Evolutionary conservation across 2,797 vertebrate genomes (phyloP), one percentile per base, ranked within the genome.

Genomic region (Parauchenoglanis punctatus): DNA sequence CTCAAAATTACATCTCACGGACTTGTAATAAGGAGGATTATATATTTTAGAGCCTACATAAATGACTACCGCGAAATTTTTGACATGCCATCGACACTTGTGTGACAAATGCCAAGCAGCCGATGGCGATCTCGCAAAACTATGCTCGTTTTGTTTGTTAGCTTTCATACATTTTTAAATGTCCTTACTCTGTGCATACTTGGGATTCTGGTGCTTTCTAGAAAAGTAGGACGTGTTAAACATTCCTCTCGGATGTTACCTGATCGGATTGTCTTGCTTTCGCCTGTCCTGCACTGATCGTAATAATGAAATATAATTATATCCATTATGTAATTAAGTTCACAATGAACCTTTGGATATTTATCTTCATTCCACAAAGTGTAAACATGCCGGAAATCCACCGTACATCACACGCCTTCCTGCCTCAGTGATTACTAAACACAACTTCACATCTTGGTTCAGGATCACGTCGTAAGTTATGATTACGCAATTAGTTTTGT

Each of bases 401-500:
- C 73, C 4, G 20, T 6, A 46, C 44, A 4, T n/a, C 46, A 12
- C 2, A 6, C 11, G 15, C 73, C 46, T 52, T 52, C 73, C 46
- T 76, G 46, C 46, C 23, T 52, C 73, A 1, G 12, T n/a, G 25
- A 76, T 78, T 31, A 78, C n/a, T 18, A 11, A 31, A 23, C 17
- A 11, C 1, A 56, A 31, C 58, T 23, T 58, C 18, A 31, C 52
- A 12, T 78, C 8, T 23, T 23, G 76, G 76, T 58, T 78, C 52
- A 35, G 20, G 76, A 35, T 58, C 17, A 58, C 17, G 10, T 40
- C 8, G 28, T 1, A 10, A 35, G 4, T 28, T 4, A 2, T 23
- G 17, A 78, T 78, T 78, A 78, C 20, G 76, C 76, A 35, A 35
- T 58, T 78, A 31, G n/a, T 31, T 78, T 35, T 58, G 54, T 78